Conservation (phyloP, 2,888 invertebrate genomes). For the Eucriotettix oculatus region DNA sequence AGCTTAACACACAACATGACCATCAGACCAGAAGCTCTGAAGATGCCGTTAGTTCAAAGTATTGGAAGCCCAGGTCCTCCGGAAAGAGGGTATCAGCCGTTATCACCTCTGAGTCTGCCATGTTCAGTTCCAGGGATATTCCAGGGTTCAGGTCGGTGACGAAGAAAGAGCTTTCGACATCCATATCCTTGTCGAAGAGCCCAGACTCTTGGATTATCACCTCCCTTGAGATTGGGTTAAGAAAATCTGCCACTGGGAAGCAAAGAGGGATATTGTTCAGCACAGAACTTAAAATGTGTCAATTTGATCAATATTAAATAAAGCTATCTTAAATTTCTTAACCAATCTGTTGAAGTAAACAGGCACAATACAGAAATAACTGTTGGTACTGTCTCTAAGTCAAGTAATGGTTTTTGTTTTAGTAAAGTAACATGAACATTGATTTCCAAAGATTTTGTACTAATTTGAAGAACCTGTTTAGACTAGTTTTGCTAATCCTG, state of each 20-base stretch:
- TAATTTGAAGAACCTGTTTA: too few species aligned
- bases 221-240: constrained; percentile 54
- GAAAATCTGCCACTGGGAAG: constrained; percentile 28
- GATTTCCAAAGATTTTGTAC: too few species aligned
- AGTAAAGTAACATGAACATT: too few species aligned
- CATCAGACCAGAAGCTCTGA: not conserved
- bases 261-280: not conserved
- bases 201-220: constrained; percentile 65
- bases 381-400: not conserved
- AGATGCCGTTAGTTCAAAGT: constrained; percentile 9
- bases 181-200: constrained; percentile 28
- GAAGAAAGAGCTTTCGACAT: constrained; percentile 27
- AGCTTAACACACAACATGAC: not conserved
- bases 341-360: too few species aligned
- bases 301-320: not conserved
- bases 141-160: constrained; percentile 35
- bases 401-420: too few species aligned
- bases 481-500: too few species aligned
- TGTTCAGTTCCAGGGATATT: constrained; percentile 30
- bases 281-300: not conserved
- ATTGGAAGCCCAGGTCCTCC: constrained; percentile 12
- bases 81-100: constrained; percentile 22
- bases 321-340: too few species aligned
- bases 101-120: constrained; percentile 33
- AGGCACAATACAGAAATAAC: not conserved